A percentile compares a stretch with the other conserved stretches of the same genome.
These are phyloP conservation scores for Acromyrmex charruanus DNA, from an alignment of 1,140 invertebrate genomes.

Conservation along the genomic window DNA sequence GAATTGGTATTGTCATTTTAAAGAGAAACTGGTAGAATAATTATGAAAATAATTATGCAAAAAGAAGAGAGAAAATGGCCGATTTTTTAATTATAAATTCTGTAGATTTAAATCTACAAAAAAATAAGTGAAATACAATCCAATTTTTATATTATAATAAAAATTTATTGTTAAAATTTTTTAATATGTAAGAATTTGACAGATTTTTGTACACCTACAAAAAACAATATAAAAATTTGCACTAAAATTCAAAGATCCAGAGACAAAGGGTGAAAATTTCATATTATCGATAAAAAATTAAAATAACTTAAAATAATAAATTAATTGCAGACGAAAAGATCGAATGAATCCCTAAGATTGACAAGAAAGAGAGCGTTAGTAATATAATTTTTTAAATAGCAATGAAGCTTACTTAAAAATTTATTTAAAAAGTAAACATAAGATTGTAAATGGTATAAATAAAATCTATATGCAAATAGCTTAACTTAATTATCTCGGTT, in stretches of 20 bases:
- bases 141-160: no score
- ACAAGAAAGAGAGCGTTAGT: no score
- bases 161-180: no score
- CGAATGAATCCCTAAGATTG: background rate
- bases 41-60: background rate
- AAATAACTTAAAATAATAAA: background rate
- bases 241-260: no score
- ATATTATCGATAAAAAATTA: no score
- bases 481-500: conserved; percentile 16
- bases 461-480: background rate
- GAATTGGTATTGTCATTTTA: background rate
- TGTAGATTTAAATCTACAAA: no score
- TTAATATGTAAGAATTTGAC: no score
- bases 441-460: background rate
- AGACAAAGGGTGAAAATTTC: no score
- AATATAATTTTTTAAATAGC: background rate
- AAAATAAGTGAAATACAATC: no score
- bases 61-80: background rate
- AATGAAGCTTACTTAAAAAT: background rate
- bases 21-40: background rate
- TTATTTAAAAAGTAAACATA: background rate
- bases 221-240: no score
- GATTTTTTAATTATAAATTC: no score
- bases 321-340: background rate
- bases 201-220: no score